Percentiles rank a stretch among this genome's conserved stretches.
phyloP scores from a whole-genome alignment of 2,113 vertebrate species.

The Nyctibius bracteatus region DNA sequence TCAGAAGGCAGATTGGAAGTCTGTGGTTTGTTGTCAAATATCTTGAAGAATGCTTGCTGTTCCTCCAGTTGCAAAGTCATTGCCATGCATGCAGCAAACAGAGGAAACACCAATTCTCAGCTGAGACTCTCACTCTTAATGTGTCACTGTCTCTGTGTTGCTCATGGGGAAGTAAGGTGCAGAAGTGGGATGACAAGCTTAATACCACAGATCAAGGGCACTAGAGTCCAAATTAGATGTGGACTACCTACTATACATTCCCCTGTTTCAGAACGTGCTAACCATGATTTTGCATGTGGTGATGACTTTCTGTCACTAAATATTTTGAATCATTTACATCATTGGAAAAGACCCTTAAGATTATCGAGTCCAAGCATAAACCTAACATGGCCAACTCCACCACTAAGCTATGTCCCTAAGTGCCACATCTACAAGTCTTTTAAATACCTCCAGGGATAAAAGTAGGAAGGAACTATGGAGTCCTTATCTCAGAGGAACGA shows the following conservation, averaged over 20 bases:
- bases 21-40: neutral
- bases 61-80: neutral
- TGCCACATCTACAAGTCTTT: accelerated
- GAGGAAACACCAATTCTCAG: neutral
- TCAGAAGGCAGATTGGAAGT: neutral
- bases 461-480: neutral
- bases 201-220: neutral
- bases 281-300: neutral
- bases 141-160: neutral
- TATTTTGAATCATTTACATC: neutral
- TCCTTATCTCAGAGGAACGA: neutral
- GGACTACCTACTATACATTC: neutral
- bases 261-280: neutral
- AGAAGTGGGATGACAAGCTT: neutral
- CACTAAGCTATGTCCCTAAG: neutral
- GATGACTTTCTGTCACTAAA: neutral
- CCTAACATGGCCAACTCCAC: neutral
- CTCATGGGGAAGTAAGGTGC: neutral
- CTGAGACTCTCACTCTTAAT: neutral
- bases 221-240: neutral
- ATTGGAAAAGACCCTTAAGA: neutral
- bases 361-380: neutral
- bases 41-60: neutral
- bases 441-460: neutral
- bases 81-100: neutral